These are phyloP conservation scores for Rhinolophus ferrumequinum DNA, from an alignment of 2,113 vertebrate species.

Conservation along the genomic window DNA sequence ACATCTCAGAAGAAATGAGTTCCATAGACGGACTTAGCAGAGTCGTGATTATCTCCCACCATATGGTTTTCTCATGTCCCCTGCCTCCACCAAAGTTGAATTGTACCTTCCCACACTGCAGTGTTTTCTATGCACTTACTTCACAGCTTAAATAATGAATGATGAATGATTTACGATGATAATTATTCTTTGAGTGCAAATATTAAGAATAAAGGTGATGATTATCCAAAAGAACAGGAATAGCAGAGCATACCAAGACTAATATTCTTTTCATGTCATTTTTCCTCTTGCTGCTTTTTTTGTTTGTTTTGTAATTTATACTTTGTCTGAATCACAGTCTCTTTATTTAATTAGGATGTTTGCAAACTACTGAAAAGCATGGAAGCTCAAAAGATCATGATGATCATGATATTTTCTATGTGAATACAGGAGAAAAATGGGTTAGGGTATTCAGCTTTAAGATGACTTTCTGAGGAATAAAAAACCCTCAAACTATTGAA, in stretches of 20 bases:
- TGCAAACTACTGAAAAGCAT: conserved; percentile 26
- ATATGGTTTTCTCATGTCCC: not conserved
- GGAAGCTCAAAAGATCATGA: conserved; percentile 44
- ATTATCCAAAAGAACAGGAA: conserved; percentile 55
- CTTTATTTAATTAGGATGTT: conserved; percentile 67
- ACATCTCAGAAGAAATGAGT: conserved; percentile 3
- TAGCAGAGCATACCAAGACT: not conserved
- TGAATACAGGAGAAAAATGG: not conserved
- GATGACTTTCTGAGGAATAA: not conserved
- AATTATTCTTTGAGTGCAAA: conserved; percentile 63
- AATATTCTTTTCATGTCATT: conserved; percentile 42
- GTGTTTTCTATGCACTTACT: conserved; percentile 46
- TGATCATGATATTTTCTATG: not conserved
- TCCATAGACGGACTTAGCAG: conserved; percentile 13
- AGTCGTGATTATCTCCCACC: not conserved
- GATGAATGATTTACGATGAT: conserved; percentile 51
- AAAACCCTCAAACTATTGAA: not conserved
- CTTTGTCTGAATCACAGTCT: conserved; percentile 40
- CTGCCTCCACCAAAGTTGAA: conserved; percentile 11
- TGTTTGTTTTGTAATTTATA: not conserved
- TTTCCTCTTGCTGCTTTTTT: not conserved
- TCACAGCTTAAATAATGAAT: conserved; percentile 60
- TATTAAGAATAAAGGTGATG: conserved; percentile 51
- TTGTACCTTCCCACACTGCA: not conserved
- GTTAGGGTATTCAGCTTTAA: not conserved